Evolutionary conservation across 92 coral and sea anemone genomes (phyloP).

Genomic region (Heliopora coerulea): DNA sequence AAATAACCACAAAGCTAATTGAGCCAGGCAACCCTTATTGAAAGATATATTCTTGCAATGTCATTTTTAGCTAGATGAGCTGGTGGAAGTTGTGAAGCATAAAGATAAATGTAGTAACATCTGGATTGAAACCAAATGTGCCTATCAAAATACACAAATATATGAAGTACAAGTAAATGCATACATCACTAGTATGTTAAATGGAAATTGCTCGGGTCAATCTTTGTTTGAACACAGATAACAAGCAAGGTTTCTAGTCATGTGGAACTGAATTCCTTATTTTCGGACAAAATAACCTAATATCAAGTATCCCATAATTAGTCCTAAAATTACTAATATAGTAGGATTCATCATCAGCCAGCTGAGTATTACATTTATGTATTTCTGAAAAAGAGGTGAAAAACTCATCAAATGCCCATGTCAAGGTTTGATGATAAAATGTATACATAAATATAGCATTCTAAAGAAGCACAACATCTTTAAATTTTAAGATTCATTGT

Average conservation of each 20-base stretch:
- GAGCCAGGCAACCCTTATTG: no score
- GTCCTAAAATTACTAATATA: background rate
- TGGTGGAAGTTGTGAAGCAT: background rate
- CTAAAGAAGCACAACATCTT: background rate
- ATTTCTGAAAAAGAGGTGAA: background rate
- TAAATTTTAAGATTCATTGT: background rate
- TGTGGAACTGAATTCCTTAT: background rate
- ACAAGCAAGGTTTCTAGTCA: background rate
- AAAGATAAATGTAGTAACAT: background rate
- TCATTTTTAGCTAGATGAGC: background rate
- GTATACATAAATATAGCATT: slow-evolving; percentile 1
- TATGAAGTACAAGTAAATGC: background rate
- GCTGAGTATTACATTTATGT: background rate
- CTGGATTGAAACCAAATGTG: no score
- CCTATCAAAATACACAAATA: background rate
- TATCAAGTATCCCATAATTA: slow-evolving; percentile 1
- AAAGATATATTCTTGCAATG: no score
- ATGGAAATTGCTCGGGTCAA: no score
- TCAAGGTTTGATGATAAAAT: background rate
- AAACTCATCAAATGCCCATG: background rate
- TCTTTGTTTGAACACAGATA: background rate
- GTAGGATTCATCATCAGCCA: background rate
- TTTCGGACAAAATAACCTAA: slow-evolving; percentile 2
- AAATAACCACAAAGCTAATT: no score
- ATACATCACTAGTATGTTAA: no score